A percentile compares a stretch with the other conserved stretches of the same genome.
These are phyloP conservation scores for Poeciliopsis gracilis DNA, from an alignment of 2,797 vertebrate genomes.

Conservation along the genomic window DNA sequence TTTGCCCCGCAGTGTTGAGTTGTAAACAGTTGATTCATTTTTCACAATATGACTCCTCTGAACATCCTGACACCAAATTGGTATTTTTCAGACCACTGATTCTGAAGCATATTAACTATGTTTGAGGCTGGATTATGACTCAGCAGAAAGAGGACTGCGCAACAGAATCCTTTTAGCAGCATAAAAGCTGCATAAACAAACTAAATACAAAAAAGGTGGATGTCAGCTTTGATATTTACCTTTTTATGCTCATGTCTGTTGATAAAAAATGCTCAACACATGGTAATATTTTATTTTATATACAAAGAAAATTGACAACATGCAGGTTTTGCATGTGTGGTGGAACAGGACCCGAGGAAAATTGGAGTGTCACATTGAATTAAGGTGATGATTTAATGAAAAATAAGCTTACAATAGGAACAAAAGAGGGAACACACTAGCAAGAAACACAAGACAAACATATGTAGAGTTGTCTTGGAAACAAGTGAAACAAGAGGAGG, in stretches of 20 bases:
- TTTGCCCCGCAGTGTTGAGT: background rate
- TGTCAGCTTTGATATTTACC: background rate
- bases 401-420: background rate
- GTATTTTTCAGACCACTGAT: constrained; percentile 4
- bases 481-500: background rate
- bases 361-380: background rate
- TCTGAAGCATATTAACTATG: background rate
- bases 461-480: background rate
- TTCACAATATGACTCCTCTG: background rate
- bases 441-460: background rate
- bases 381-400: constrained; percentile 2
- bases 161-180: background rate
- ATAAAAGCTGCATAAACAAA: background rate
- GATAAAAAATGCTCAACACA: background rate
- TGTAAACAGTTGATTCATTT: background rate
- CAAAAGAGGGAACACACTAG: background rate
- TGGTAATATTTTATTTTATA: background rate
- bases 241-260: background rate
- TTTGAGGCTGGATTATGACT: background rate
- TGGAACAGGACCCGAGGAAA: background rate
- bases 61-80: background rate
- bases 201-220: background rate
- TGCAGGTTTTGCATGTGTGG: background rate
- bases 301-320: background rate
- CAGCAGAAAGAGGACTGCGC: background rate